Conservation (phyloP, 2,113 vertebrate species). For the Hiodon alosoides region DNA sequence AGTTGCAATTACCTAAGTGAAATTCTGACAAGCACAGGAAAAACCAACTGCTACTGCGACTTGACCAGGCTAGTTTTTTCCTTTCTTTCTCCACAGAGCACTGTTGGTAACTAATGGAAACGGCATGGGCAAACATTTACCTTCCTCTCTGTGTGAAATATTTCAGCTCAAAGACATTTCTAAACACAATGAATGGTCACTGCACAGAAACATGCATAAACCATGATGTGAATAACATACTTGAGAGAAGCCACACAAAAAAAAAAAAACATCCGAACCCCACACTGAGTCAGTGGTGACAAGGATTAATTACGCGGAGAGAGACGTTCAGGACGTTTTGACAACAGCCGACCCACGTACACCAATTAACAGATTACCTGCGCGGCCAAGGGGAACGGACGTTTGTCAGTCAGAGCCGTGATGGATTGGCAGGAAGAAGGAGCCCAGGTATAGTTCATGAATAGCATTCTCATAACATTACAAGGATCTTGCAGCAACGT, state of each 20-base stretch:
- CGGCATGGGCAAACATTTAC: conserved; percentile 56
- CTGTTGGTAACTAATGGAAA: conserved; percentile 60
- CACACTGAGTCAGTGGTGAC: conserved; percentile 45
- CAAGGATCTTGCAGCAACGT: too few relatives aligned
- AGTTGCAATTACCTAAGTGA: conserved; percentile 5
- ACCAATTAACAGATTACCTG: conserved; percentile 70
- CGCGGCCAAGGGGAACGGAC: conserved; percentile 58
- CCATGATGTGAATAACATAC: conserved; percentile 17
- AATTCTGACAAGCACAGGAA: conserved; percentile 13
- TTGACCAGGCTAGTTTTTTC: not conserved
- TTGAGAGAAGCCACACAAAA: conserved; percentile 27
- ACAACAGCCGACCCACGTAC: conserved; percentile 58
- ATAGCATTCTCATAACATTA: conserved; percentile 32
- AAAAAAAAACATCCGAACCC: conserved; percentile 7
- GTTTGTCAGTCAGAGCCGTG: conserved; percentile 60
- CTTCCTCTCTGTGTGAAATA: conserved; percentile 55
- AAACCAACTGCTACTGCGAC: not conserved
- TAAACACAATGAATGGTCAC: conserved; percentile 17
- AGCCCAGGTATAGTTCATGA: conserved; percentile 56
- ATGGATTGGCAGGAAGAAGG: conserved; percentile 58
- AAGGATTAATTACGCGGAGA: conserved; percentile 66
- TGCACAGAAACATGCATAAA: conserved; percentile 15
- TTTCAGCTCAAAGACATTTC: conserved; percentile 39
- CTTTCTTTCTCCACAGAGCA: not conserved
- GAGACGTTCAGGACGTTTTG: conserved; percentile 56